Base-by-base conservation (phyloP, 2,888 invertebrate genomes). In the Hipparchia semele region DNA sequence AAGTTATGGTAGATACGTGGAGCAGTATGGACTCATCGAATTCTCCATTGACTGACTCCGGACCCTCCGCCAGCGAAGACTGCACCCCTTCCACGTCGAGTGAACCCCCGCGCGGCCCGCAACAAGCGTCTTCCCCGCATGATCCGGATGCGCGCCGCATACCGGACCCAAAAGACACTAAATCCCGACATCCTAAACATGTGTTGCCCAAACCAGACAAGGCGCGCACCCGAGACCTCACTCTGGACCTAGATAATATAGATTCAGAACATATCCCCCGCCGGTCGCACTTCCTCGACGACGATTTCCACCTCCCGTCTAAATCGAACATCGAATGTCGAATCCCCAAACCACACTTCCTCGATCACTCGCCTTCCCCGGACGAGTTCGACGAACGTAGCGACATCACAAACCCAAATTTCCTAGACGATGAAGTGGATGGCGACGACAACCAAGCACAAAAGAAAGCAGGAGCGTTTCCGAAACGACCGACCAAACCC, bases 271-370 rank as follows among this genome's bases (percentile, higher is more conserved):
- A 87, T n/a, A 82, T 85, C 65, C 86, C 92, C 66, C 94, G 94
- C 79, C 94, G 95, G 79, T 94, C 95, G 45, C 95, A 95, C 86
- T 95, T 95, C 80, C 90, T 95, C 67, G 95, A 95, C 80, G 95
- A 95, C 80, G 95, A 95, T 84, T 95, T 95, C 73, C 94, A 94
- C 69, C 91, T 94, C 68, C 95, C 95, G 72, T 94, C 95, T 71
- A 94, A 94, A 82, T 90, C 90, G 9, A 92, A 90, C 80, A 88
- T 92, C 76, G 94, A 94, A 83, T 94, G 94, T 77, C 88, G 92
- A 78, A 94, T 94, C 73, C 94, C 92, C 23, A 94, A 94, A 81
- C 94, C 94, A n/a, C 94, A 94, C 80, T 94, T 94, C 77, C 85
- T 94, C 49, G 94, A 94, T 77, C 94, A 94, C 78, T 92, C 94